A percentile compares a stretch with the other conserved stretches of the same genome.
phyloP scores from a whole-genome alignment of 1,140 invertebrate species.

The Heliothis virescens region DNA sequence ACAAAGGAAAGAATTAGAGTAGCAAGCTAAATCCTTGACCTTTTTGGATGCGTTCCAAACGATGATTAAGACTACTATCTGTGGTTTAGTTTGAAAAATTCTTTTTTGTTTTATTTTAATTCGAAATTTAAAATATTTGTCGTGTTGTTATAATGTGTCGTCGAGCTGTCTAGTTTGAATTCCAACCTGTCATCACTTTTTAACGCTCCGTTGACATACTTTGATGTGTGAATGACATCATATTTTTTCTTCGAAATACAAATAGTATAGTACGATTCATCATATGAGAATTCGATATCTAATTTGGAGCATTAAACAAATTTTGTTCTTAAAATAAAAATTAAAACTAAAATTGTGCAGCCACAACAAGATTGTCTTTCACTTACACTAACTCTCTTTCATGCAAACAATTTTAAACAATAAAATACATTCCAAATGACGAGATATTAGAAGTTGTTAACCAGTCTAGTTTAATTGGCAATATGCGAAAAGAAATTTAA shows the following conservation, averaged over 20 bases:
- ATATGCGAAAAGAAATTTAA: not conserved
- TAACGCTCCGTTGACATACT: not conserved
- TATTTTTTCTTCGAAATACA: not conserved
- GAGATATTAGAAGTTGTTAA: not conserved
- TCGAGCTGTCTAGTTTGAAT: slow-evolving; percentile 21
- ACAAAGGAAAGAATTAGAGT: slow-evolving; percentile 44
- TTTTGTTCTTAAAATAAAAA: too few species aligned
- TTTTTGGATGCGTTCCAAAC: slow-evolving; percentile 46
- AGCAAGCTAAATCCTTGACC: slow-evolving; percentile 43
- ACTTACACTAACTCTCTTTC: too few species aligned
- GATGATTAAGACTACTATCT: slow-evolving; percentile 36
- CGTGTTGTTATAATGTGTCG: slow-evolving; percentile 5
- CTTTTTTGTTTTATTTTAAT: not conserved
- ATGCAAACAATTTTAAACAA: not conserved
- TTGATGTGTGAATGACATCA: not conserved
- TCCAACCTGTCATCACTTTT: slow-evolving; percentile 14
- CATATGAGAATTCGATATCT: too few species aligned
- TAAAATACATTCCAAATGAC: not conserved
- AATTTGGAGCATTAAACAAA: too few species aligned
- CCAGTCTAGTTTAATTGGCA: slow-evolving; percentile 2
- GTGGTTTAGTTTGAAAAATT: slow-evolving; percentile 10
- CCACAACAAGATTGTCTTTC: too few species aligned
- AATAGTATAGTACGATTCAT: too few species aligned
- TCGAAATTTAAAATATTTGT: not conserved
- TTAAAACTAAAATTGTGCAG: too few species aligned